phyloP scores from a whole-genome alignment of 2,113 vertebrate genomes.

The Malurus cyaneus region DNA sequence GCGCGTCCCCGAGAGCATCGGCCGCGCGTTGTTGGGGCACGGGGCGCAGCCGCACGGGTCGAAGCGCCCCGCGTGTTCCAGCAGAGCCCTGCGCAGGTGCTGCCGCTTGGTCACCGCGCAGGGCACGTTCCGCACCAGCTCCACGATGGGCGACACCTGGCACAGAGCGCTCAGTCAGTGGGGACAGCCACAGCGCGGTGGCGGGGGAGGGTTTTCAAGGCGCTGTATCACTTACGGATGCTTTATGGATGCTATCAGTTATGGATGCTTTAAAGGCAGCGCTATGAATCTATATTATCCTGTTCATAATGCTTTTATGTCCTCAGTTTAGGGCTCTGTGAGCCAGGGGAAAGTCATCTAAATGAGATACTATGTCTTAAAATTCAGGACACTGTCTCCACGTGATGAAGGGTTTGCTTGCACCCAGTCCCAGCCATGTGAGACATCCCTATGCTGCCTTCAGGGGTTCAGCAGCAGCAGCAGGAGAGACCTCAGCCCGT shows the following conservation, averaged over 20 bases:
- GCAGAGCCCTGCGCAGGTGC: slow-evolving; percentile 82
- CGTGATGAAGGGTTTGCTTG: neutral
- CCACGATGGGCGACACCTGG: slow-evolving; percentile 81
- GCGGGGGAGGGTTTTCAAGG: neutral
- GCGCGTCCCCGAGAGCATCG: slow-evolving; percentile 77
- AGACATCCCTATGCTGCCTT: neutral
- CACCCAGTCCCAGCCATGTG: neutral
- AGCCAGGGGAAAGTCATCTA: neutral
- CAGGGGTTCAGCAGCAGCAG: neutral
- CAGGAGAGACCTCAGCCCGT: neutral
- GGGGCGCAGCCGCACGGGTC: slow-evolving; percentile 86
- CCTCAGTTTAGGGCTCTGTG: neutral
- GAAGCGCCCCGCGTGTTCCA: slow-evolving; percentile 76
- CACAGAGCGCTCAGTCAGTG: neutral
- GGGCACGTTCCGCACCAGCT: slow-evolving; percentile 82
- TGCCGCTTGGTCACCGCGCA: slow-evolving; percentile 85
- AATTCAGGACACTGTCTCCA: neutral
- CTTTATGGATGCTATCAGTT: neutral
- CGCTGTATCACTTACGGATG: too few species aligned
- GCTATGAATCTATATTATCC: neutral
- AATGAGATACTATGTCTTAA: neutral
- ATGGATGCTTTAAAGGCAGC: neutral
- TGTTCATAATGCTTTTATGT: neutral
- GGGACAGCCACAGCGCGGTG: too few species aligned
- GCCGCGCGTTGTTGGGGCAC: slow-evolving; percentile 83